phyloP scores from a whole-genome alignment of 2,797 vertebrate genomes.

The Amphiprion clarkii region DNA sequence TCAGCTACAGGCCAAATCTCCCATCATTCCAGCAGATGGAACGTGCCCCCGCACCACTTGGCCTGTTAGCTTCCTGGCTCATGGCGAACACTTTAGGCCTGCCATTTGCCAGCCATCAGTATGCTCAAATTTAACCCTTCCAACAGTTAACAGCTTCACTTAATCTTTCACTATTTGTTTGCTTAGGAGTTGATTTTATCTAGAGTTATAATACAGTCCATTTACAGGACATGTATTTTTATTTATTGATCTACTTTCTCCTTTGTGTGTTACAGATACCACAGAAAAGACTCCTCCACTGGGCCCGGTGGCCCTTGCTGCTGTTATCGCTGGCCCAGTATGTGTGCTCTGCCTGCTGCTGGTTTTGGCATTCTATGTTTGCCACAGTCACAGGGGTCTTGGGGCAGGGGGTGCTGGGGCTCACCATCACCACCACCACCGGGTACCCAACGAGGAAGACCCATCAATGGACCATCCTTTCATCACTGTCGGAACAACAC shows the following conservation, averaged over 20 bases:
- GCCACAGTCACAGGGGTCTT: slow-evolving; percentile 90
- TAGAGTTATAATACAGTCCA: too few relatives aligned
- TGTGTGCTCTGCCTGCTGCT: slow-evolving; percentile 95
- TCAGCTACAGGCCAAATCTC: slow-evolving; percentile 25
- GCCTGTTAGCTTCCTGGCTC: slow-evolving; percentile 36
- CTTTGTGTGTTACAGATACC: slow-evolving; percentile 54
- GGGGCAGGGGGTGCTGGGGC: slow-evolving; percentile 65
- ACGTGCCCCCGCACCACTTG: slow-evolving; percentile 26
- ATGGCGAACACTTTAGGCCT: slow-evolving; percentile 6
- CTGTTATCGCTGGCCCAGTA: slow-evolving; percentile 94
- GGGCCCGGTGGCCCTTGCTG: slow-evolving; percentile 94
- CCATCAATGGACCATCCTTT: slow-evolving; percentile 95
- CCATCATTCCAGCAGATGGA: slow-evolving; percentile 47
- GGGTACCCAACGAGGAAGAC: slow-evolving; percentile 97
- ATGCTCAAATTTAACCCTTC: slow-evolving; percentile 1
- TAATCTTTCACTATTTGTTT: neutral
- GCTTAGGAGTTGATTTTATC: too few relatives aligned
- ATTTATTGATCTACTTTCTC: neutral
- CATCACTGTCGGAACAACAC: slow-evolving; percentile 95
- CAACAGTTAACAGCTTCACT: neutral
- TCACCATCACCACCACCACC: slow-evolving; percentile 88
- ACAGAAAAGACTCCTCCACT: slow-evolving; percentile 78
- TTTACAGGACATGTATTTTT: too few relatives aligned
- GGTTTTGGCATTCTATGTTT: slow-evolving; percentile 93
- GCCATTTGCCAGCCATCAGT: slow-evolving; percentile 21